Base-by-base conservation (phyloP, 2,888 invertebrate genomes). In the Rapana venosa region DNA sequence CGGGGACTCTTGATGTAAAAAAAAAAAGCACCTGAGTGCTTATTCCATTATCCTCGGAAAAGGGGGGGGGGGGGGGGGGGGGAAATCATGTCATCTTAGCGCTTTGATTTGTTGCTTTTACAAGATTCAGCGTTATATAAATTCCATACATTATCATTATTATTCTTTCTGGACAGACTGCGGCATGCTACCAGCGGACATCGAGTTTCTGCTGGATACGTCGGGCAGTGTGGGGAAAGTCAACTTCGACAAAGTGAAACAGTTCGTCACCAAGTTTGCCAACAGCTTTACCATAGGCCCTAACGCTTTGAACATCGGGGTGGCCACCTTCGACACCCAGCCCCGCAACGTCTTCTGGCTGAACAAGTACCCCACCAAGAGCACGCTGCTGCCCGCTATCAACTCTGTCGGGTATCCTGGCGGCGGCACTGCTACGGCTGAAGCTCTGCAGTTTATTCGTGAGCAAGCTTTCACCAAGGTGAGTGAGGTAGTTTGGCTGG, bases 191-290 rank as follows among this genome's bases (percentile, higher is more conserved):
- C 93, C 94, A 0, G 94, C 94, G 35, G 94, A 94, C 87, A 94
- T 94, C 70, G 93, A 93, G 22, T 94, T 94, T 88, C 90, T 94
- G 66, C 90, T 94, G 87, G 94, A 94, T 88, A 91, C 93, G 0
- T 94, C 94, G 0, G 94, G 94, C n/a, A 93, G 93, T 32, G 94
- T 94, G 15, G 93, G 93, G 0, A 56, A 87, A 0, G 1, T 91
- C 35, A 93, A 94, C 92, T 94, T 94, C 86, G 88, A 93, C 56
- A 94, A 93, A 88, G 93, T 94, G 88, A 90, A 93, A 79, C 92
- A 93, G 47, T 94, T 94, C 90, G 94, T 94, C n/a, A 90, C 92
- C 22, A 92, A 91, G 87, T 94, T 94, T 90, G 93, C 93, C 20
- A 90, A 93, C 70, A 90, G 92, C 8, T 94, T 94, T 88, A 92